phyloP scores from a whole-genome alignment of 2,888 invertebrate species.

The Aphidius colemani region DNA sequence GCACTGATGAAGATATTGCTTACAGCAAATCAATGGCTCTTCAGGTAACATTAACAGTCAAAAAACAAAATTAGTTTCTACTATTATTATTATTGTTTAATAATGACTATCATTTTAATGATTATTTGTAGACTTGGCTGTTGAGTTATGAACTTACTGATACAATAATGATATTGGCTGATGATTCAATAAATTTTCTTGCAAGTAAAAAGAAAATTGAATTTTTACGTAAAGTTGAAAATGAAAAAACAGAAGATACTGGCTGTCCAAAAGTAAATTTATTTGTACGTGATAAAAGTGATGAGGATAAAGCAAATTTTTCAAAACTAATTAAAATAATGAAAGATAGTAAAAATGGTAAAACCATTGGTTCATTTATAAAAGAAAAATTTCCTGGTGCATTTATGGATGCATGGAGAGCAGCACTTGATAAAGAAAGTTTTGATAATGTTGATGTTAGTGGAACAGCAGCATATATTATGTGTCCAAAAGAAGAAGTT shows the following conservation, averaged over 20 bases:
- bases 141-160: slow-evolving; percentile 97
- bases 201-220: slow-evolving; percentile 98
- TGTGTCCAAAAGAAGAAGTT: slow-evolving; percentile 93
- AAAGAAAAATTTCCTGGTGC: slow-evolving; percentile 95
- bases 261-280: slow-evolving; percentile 85
- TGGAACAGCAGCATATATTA: slow-evolving; percentile 80
- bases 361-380: slow-evolving; percentile 83
- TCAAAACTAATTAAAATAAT: slow-evolving; percentile 76
- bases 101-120: neutral
- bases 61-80: too few species aligned
- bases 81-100: neutral
- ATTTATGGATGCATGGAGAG: slow-evolving; percentile 91
- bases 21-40: slow-evolving; percentile 96
- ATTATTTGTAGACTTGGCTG: slow-evolving; percentile 82
- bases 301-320: slow-evolving; percentile 87
- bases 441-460: slow-evolving; percentile 90
- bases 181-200: slow-evolving; percentile 83
- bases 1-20: slow-evolving; percentile 91
- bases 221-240: slow-evolving; percentile 88
- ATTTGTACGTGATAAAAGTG: slow-evolving; percentile 86
- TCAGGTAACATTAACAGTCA: slow-evolving; percentile 67
- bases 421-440: slow-evolving; percentile 73
- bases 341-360: slow-evolving; percentile 86
- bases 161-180: slow-evolving; percentile 89
- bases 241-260: slow-evolving; percentile 75